Percentiles rank a stretch among this genome's conserved stretches.
Evolutionary conservation across 1,140 invertebrate genomes (phyloP).

Genomic region (Pissodes strobi): DNA sequence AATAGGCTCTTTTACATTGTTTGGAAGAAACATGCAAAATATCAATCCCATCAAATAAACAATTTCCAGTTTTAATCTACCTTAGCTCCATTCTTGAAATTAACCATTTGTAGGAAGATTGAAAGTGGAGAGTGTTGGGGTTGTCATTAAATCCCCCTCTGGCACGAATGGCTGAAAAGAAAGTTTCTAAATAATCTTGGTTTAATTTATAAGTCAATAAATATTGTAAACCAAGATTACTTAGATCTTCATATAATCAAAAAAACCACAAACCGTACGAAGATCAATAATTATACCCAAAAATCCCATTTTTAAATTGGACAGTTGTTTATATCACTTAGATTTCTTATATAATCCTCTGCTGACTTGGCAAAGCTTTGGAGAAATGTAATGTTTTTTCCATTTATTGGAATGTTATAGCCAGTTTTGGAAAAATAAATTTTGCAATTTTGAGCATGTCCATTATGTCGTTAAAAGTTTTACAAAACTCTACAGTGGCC

Average conservation of each 20-base stretch:
- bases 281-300: slow-evolving; percentile 12
- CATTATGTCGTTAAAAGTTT: slow-evolving; percentile 38
- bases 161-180: slow-evolving; percentile 4
- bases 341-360: background rate
- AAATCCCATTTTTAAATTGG: slow-evolving; percentile 4
- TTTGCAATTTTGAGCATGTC: slow-evolving; percentile 39
- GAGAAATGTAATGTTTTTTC: background rate
- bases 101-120: slow-evolving; percentile 15
- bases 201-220: slow-evolving; percentile 16
- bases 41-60: background rate
- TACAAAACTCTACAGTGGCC: slow-evolving; percentile 32
- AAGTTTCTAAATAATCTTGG: slow-evolving; percentile 25
- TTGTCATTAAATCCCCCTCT: slow-evolving; percentile 21
- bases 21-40: slow-evolving; percentile 3
- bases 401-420: background rate
- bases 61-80: background rate
- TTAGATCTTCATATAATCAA: slow-evolving; percentile 8
- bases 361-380: background rate
- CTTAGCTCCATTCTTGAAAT: slow-evolving; percentile 1
- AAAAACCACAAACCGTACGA: slow-evolving; percentile 7
- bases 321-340: background rate
- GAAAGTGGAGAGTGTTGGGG: slow-evolving; percentile 11
- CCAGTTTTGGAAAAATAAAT: slow-evolving; percentile 35
- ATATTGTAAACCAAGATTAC: slow-evolving; percentile 6
- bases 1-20: background rate